Conservation (phyloP, 2,113 vertebrate genomes). For the Gorsachius goisagi region DNA sequence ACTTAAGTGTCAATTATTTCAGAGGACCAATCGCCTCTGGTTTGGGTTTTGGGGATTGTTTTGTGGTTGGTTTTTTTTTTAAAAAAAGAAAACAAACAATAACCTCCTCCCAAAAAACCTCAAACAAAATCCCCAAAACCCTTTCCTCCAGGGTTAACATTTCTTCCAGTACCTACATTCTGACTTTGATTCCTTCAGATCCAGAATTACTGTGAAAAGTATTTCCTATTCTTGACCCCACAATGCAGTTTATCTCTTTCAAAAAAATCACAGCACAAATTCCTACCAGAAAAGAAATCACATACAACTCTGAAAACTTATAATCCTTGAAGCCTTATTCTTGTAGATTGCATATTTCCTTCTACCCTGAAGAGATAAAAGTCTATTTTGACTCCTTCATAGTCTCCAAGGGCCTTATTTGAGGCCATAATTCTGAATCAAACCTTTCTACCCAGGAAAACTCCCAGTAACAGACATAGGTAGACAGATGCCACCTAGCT, state of each 20-base stretch:
- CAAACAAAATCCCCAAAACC: rapidly evolving
- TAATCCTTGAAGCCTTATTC: neutral
- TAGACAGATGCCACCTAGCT: neutral
- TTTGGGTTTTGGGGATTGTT: neutral
- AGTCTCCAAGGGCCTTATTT: neutral
- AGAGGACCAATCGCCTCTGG: neutral
- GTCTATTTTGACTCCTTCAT: neutral
- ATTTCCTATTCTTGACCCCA: neutral
- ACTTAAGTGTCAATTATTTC: neutral
- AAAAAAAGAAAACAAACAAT: neutral
- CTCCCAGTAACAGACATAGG: neutral
- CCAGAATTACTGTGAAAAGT: neutral
- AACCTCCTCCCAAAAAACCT: neutral
- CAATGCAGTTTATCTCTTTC: neutral
- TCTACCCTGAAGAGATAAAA: neutral
- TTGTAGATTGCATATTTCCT: neutral
- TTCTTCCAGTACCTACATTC: neutral
- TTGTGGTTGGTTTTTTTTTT: neutral
- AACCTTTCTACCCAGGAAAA: neutral
- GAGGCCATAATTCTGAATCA: neutral
- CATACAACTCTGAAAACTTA: neutral
- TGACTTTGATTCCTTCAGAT: neutral
- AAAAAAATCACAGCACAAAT: neutral
- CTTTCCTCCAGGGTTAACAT: neutral
- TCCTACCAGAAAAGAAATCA: neutral